These are phyloP conservation scores for Gymnorhina tibicen DNA, from an alignment of 2,113 vertebrate genomes.

Conservation along the genomic window DNA sequence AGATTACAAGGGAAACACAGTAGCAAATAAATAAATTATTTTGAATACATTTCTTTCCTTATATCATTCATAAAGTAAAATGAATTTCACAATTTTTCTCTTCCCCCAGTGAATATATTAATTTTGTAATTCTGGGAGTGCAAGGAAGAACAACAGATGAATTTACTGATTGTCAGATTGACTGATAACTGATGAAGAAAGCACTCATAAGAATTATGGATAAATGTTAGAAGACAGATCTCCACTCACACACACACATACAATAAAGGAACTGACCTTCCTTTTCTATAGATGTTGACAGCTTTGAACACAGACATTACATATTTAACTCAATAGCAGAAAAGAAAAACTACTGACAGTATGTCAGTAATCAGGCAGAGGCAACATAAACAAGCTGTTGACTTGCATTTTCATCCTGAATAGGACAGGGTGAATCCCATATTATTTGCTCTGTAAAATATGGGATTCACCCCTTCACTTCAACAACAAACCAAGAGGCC, in stretches of 20 bases:
- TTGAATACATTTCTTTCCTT: background rate
- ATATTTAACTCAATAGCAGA: background rate
- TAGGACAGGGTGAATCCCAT: background rate
- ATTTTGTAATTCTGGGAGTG: background rate
- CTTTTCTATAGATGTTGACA: background rate
- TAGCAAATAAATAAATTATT: background rate
- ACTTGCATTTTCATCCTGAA: background rate
- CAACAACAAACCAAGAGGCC: background rate
- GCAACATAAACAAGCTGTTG: background rate
- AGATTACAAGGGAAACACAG: background rate
- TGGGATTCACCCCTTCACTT: background rate
- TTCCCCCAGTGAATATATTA: background rate
- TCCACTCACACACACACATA: background rate
- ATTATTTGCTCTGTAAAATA: background rate
- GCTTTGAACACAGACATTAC: background rate
- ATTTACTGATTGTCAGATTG: background rate
- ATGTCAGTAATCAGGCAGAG: background rate
- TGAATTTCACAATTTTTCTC: background rate
- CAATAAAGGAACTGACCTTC: background rate
- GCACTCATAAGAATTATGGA: background rate
- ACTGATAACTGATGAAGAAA: background rate
- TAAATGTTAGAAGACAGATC: background rate
- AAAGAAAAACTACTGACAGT: background rate
- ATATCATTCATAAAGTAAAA: background rate
- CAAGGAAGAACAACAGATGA: background rate